These are phyloP conservation scores for Hemicrepidius hirtus DNA, from an alignment of 2,888 invertebrate species.

Conservation along the genomic window DNA sequence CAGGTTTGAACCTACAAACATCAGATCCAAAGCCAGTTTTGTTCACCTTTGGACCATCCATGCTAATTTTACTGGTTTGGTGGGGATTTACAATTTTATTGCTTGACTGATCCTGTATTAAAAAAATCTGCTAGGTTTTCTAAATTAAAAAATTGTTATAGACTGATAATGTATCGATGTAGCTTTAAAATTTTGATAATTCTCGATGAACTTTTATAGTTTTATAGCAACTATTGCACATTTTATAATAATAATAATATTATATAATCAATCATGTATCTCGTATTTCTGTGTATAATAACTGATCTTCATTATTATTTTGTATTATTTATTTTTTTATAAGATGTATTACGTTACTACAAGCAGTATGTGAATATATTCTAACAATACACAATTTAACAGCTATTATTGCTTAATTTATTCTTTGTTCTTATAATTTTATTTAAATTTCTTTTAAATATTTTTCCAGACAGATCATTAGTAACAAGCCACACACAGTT, in stretches of 20 bases:
- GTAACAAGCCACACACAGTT: slow-evolving; percentile 63
- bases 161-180: slow-evolving; percentile 15
- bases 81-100: no score
- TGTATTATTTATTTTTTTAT: background rate
- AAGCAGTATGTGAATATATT: no score
- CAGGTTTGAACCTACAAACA: no score
- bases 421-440: no score
- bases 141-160: slow-evolving; percentile 10
- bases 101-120: no score
- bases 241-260: no score
- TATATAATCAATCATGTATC: slow-evolving; percentile 1
- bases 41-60: no score
- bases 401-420: no score
- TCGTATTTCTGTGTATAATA: background rate
- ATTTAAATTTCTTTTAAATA: no score
- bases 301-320: background rate
- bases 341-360: background rate
- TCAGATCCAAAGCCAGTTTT: no score
- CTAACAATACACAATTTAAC: no score
- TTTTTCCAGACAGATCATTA: slow-evolving; percentile 55
- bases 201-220: slow-evolving; percentile 23
- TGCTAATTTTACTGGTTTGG: no score
- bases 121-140: background rate
- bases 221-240: slow-evolving; percentile 28
- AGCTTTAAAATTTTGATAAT: slow-evolving; percentile 23